Evolutionary conservation across 2,888 invertebrate species (phyloP), one percentile per base, ranked within the genome.

Genomic region (Xylota segnis): DNA sequence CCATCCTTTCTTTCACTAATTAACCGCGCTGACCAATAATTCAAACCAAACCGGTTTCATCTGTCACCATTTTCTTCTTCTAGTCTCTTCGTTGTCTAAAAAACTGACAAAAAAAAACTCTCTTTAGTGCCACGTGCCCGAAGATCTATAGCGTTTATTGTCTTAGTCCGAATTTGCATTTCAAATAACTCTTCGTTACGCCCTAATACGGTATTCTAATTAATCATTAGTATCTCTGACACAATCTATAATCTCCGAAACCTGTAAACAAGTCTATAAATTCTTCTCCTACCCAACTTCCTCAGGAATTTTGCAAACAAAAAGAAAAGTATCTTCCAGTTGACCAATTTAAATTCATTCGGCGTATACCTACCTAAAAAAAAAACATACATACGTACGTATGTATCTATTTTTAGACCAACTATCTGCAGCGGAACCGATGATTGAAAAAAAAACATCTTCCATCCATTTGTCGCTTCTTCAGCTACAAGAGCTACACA

Each of bases 311-410:
- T 27, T 10, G 37, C 40, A 6, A 58, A 32, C 14, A 68, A 61
- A 50, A 59, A 23, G 40, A 37, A 10, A 0, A 29, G 18, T 9
- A 54, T 68, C 52, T 70, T 70, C 59, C 52, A 14, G 32, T 43
- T 23, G 32, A 68, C 43, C 70, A 77, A 77, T 77, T 70, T 77
- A 77, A 52, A 68, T 77, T 77, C 59, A 77, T 50, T 52, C 59
- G 34, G 7, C 76, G 68, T 61, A 14, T 16, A 4, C 4, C 2
- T 58, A 58, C 40, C 16, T 2, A 29, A 27, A 47, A 14, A 27
- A 29, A 65, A 40, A 50, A 16, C n/a, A n/a, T n/a, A n/a, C n/a
- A n/a, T n/a, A n/a, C n/a, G n/a, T 47, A 18, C 23, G 23, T 23
- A 23, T 23, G 23, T 47, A 18, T 61, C 68, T 77, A 77, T 77